Conservation (phyloP, 2,797 vertebrate genomes). For the Momotus momota region DNA sequence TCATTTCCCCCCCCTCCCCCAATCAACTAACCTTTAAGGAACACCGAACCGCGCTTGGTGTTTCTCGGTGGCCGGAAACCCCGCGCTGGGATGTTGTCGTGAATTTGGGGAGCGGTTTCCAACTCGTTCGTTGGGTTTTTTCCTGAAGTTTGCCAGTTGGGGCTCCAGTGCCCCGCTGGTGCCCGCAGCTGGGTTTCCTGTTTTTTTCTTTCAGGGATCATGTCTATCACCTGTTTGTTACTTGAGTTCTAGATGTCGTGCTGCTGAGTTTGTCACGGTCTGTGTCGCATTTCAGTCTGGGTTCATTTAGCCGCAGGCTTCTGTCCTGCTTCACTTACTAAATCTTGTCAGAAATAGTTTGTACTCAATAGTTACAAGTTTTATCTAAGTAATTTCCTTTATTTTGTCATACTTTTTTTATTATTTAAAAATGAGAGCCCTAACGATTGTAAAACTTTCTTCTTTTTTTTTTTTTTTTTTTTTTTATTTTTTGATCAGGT, state of each 20-base stretch:
- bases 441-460: not conserved
- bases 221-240: constrained; percentile 20
- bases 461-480: not conserved
- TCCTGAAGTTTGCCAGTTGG: not conserved
- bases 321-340: not conserved
- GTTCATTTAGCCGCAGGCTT: constrained; percentile 3
- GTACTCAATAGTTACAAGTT: not conserved
- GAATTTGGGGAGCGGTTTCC: not conserved
- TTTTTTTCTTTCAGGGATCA: constrained; percentile 68
- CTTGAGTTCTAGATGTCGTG: constrained; percentile 66
- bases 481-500: not conserved
- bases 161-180: not conserved
- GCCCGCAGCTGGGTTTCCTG: not conserved
- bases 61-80: not conserved
- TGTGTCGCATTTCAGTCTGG: constrained; percentile 30
- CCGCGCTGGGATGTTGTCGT: not conserved
- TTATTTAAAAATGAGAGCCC: constrained; percentile 49
- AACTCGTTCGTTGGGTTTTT: not conserved
- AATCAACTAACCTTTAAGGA: not conserved
- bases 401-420: constrained; percentile 33
- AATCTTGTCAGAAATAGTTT: not conserved
- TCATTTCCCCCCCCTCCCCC: not conserved
- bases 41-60: not conserved
- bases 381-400: not conserved
- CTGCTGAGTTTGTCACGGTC: constrained; percentile 51